Evolutionary conservation across 2,113 vertebrate species (phyloP), one percentile per base, ranked within the genome.

Genomic region (Colinus virginianus): DNA sequence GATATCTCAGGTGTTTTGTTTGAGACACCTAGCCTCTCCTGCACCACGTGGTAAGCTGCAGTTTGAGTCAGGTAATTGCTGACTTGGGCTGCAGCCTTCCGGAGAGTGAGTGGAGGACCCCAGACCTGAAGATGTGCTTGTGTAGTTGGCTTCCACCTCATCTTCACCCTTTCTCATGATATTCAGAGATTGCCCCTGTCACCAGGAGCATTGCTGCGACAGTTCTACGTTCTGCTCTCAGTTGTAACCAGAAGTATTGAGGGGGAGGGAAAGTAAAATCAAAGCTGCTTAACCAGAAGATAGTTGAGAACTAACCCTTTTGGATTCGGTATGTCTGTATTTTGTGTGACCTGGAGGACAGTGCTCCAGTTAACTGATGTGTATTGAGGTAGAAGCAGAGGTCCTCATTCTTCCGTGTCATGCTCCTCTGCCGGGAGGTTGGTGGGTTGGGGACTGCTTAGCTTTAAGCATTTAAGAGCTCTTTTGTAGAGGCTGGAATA

Each of bases 31-130:
- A 12, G 38, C 38, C 5, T 19, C 53, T 19, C 53, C 30, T 32
- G 30, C 28, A 56, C 32, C 16, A 19, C 30, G 30, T 43, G 26
- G 55, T 86, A 70, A 61, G 79, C 78, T 93, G 28, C 36, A 1
- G 3, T 74, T 72, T 62, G 88, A 94, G 78, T 95, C 71, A 66
- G 76, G 66, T 91, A 95, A 90, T 95, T 95, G 70, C 87, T 89
- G 66, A 78, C 76, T 68, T 91, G 78, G 36, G 40, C 12, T 67
- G 87, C 71, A 91, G 42, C 62, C 61, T 85, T 94, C 67, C n/a
- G 22, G 66, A 83, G 55, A 83, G 88, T 13, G 64, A 90, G 88
- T n/a, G 48, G 66, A 58, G 81, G 40, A 66, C 58, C 75, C 77
- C 55, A 6, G 72, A 11, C 53, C 89, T 59, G 64, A 62, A 68